Conservation (phyloP, 2,888 invertebrate genomes). For the Oscheius sp. region DNA sequence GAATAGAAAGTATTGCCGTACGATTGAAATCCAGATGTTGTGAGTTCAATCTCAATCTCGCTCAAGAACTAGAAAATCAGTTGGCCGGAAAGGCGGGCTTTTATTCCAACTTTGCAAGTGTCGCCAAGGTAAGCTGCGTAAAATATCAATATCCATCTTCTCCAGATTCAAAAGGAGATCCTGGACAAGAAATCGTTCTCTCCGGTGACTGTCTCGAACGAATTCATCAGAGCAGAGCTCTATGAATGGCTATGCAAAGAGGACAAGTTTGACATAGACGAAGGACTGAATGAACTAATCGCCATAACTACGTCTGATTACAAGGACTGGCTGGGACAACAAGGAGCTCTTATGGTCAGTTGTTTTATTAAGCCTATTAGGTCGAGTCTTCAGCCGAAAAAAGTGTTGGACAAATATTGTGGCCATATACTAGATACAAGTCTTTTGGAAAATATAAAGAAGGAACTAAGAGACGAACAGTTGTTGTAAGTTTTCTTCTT, state of each 20-base stretch:
- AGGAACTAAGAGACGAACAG: not conserved
- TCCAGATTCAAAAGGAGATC: not conserved
- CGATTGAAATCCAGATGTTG: not conserved
- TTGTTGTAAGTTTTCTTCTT: not conserved
- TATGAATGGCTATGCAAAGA: not conserved
- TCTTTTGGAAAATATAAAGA: not conserved
- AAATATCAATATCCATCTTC: not conserved
- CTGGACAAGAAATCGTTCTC: not conserved
- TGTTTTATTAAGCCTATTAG: not conserved
- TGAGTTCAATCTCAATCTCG: slow-evolving; percentile 22
- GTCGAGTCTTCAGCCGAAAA: not conserved
- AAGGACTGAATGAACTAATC: not conserved
- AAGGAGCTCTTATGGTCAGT: not conserved
- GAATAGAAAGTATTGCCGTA: too few relatives aligned
- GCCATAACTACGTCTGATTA: not conserved
- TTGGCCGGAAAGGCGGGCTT: not conserved
- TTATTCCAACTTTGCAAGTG: not conserved
- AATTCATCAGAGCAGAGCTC: not conserved
- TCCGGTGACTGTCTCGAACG: not conserved
- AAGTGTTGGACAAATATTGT: slow-evolving; percentile 6
- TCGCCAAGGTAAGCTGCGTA: not conserved
- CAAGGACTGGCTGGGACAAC: too few relatives aligned
- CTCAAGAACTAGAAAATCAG: slow-evolving; percentile 10
- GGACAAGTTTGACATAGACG: not conserved
- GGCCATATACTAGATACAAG: not conserved